Percentiles rank a stretch among this genome's conserved stretches.
These are phyloP conservation scores for Epirrita christyi DNA, from an alignment of 2,888 invertebrate species.

Conservation along the genomic window DNA sequence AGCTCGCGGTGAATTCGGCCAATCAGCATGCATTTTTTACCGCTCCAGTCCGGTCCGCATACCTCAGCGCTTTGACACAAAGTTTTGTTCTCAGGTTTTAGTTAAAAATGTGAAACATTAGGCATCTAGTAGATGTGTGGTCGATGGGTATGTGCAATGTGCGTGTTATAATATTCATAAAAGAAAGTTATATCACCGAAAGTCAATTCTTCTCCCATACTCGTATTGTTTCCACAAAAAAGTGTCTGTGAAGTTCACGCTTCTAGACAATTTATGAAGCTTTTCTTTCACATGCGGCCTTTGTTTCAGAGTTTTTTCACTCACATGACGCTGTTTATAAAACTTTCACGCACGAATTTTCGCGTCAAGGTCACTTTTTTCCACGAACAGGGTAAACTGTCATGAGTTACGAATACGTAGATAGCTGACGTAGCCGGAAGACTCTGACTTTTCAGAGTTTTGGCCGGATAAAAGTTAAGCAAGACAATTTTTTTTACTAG, in stretches of 20 bases:
- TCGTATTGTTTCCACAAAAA: constrained; percentile 2
- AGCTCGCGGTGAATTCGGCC: too few species aligned
- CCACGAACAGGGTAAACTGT: neutral
- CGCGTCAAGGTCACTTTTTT: constrained; percentile 14
- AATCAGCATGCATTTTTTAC: too few species aligned
- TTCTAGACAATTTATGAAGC: constrained; percentile 27
- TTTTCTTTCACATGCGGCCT: constrained; percentile 14
- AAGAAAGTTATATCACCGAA: neutral
- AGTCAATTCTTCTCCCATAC: neutral
- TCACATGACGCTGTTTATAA: constrained; percentile 30
- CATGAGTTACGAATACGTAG: too few species aligned
- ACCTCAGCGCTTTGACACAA: too few species aligned
- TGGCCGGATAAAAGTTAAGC: neutral
- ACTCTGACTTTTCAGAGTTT: neutral
- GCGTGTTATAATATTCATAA: too few species aligned
- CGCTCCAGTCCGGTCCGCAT: too few species aligned
- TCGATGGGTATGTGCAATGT: too few species aligned
- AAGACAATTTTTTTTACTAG: too few species aligned
- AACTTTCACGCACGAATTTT: constrained; percentile 24
- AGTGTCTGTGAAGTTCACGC: constrained; percentile 15
- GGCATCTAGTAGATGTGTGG: too few species aligned
- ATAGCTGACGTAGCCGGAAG: neutral
- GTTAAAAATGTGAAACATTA: too few species aligned
- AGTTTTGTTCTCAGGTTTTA: too few species aligned
- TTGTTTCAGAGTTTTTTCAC: constrained; percentile 22